A percentile compares a stretch with the other conserved stretches of the same genome.
Conservation (phyloP, 2,113 vertebrate species). For the Tympanuchus pallidicinctus region DNA sequence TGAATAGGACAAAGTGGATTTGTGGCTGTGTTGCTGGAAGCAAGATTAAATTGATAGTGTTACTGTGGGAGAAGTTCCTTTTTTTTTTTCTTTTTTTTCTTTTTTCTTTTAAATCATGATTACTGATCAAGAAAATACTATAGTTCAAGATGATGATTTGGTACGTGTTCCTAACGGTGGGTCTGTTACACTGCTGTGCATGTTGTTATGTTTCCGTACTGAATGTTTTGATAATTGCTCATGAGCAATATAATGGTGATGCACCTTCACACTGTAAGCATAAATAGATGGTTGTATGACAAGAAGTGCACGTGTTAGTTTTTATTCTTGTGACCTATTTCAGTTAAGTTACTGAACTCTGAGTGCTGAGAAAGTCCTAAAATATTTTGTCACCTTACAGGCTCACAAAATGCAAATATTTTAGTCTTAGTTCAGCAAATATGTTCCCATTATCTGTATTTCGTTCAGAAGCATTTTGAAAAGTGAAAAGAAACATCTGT, state of each 20-base stretch:
- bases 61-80: not conserved
- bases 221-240: not conserved
- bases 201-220: not conserved
- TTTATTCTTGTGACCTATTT: not conserved
- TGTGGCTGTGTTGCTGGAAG: not conserved
- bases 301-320: not conserved
- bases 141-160: not conserved
- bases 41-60: not conserved
- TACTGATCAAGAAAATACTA: not conserved
- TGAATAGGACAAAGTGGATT: not conserved
- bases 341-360: not conserved
- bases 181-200: not conserved
- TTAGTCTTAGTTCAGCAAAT: accelerated
- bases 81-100: not conserved
- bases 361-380: not conserved
- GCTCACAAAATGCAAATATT: not conserved
- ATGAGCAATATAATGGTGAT: not conserved
- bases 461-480: slow-evolving; percentile 13
- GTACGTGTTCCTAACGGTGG: slow-evolving; percentile 12
- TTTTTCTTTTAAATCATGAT: not conserved
- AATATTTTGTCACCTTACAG: not conserved
- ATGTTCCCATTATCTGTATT: not conserved
- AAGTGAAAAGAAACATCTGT: not conserved
- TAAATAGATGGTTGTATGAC: not conserved
- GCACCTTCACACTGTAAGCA: not conserved